A percentile compares a stretch with the other conserved stretches of the same genome.
Evolutionary conservation across 2,797 vertebrate species (phyloP).

Genomic region (Protonibea diacanthus): DNA sequence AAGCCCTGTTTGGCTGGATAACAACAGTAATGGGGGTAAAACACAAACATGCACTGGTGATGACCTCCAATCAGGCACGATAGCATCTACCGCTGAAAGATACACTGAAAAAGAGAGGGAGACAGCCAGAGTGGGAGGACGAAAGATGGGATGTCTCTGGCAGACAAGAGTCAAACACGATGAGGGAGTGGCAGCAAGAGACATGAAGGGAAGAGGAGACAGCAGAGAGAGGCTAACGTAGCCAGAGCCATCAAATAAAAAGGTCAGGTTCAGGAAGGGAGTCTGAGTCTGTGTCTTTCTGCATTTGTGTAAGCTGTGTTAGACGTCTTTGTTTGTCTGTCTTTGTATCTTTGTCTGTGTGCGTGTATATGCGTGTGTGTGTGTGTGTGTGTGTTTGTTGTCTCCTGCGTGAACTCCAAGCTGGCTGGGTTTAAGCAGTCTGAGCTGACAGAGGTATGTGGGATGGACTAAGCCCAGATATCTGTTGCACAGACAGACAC

Average conservation of each 20-base stretch:
- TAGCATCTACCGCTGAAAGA: conserved; percentile 67
- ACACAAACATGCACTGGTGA: conserved; percentile 69
- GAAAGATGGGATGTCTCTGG: conserved; percentile 37
- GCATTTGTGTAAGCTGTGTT: conserved; percentile 24
- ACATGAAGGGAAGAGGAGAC: conserved; percentile 33
- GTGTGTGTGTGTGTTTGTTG: conserved; percentile 35
- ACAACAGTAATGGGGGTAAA: conserved; percentile 68
- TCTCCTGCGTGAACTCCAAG: conserved; percentile 70
- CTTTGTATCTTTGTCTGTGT: conserved; percentile 17
- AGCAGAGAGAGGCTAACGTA: conserved; percentile 6
- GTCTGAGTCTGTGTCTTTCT: conserved; percentile 18
- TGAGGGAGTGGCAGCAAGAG: conserved; percentile 28
- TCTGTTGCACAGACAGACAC: conserved; percentile 66
- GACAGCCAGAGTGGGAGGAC: conserved; percentile 17
- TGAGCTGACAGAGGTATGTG: conserved; percentile 75
- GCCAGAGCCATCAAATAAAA: conserved; percentile 49
- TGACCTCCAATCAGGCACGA: conserved; percentile 68
- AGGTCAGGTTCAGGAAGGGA: conserved; percentile 61
- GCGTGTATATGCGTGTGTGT: neutral
- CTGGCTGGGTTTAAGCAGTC: conserved; percentile 66
- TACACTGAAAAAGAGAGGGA: conserved; percentile 33
- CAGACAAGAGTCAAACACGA: conserved; percentile 18
- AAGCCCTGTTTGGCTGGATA: conserved; percentile 56
- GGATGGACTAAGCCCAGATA: conserved; percentile 76
- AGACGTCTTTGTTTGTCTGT: conserved; percentile 13